phyloP scores from a whole-genome alignment of 37 sponge, comb jelly and placozoan species.

The Ianthella basta region DNA sequence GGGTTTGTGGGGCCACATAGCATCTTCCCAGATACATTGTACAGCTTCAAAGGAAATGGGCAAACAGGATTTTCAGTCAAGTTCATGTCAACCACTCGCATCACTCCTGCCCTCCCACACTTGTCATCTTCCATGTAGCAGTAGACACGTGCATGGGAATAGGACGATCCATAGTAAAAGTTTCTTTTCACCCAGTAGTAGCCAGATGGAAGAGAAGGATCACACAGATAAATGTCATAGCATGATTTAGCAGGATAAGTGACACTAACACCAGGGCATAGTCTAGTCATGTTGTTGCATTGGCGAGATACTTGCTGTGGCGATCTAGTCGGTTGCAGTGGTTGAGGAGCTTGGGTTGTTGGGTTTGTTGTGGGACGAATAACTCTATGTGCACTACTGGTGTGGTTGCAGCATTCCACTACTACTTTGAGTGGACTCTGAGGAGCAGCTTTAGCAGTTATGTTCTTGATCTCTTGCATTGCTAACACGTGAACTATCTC shows the following conservation, averaged over 20 bases:
- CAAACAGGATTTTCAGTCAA: not conserved
- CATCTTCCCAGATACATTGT: too few relatives aligned
- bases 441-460: not conserved
- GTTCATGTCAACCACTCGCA: slow-evolving; percentile 2
- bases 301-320: too few relatives aligned
- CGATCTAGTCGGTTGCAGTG: too few relatives aligned
- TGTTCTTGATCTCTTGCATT: not conserved
- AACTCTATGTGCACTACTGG: too few relatives aligned
- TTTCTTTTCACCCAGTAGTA: slow-evolving; percentile 22
- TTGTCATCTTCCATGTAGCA: slow-evolving; percentile 22
- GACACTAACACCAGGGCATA: not conserved
- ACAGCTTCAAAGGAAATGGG: not conserved
- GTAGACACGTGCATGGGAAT: not conserved
- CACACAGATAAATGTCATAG: not conserved
- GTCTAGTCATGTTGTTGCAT: too few relatives aligned
- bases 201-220: not conserved
- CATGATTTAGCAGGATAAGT: not conserved
- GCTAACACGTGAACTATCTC: not conserved
- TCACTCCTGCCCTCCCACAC: slow-evolving; percentile 3
- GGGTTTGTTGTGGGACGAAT: too few relatives aligned
- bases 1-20: too few relatives aligned
- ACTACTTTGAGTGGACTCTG: not conserved
- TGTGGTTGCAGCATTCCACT: not conserved
- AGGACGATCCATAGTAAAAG: too few relatives aligned
- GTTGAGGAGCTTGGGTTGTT: too few relatives aligned